These are phyloP conservation scores for Muntiacus muntjak DNA, from an alignment of 2,113 vertebrate genomes.

Conservation along the genomic window DNA sequence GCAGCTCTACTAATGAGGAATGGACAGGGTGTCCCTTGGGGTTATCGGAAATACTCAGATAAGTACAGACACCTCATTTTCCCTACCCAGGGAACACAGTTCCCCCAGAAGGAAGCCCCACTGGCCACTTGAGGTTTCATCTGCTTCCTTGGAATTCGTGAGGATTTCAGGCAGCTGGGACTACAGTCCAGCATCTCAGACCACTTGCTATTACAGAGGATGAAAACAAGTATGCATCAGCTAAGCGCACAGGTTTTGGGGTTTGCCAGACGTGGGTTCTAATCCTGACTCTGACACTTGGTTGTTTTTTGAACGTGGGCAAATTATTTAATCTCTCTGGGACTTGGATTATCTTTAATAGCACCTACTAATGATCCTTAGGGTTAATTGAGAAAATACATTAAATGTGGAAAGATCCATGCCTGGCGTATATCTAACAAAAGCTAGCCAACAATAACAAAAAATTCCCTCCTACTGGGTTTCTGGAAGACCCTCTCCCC, in stretches of 20 bases:
- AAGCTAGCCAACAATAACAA: background rate
- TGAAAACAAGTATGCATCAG: background rate
- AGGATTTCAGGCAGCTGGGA: constrained; percentile 27
- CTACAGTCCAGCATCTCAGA: background rate
- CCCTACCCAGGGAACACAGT: constrained; percentile 10
- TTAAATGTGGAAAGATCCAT: background rate
- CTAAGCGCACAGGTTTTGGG: background rate
- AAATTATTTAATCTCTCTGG: background rate
- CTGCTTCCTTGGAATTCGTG: constrained; percentile 53
- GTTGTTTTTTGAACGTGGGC: background rate
- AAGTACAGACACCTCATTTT: constrained; percentile 64
- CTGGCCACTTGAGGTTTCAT: constrained; percentile 39
- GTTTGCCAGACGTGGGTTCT: background rate
- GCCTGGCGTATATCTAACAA: background rate
- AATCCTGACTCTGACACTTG: background rate
- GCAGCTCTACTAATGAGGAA: constrained; percentile 46
- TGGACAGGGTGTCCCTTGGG: constrained; percentile 16
- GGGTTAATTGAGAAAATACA: background rate
- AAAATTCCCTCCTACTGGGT: background rate
- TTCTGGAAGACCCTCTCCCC: background rate
- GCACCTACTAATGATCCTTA: background rate
- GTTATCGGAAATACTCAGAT: constrained; percentile 50
- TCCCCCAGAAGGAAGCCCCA: constrained; percentile 44
- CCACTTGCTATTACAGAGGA: background rate
- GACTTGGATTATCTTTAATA: background rate